Evolutionary conservation across 2,113 vertebrate genomes (phyloP).

Genomic region (Pelobates fuscus): DNA sequence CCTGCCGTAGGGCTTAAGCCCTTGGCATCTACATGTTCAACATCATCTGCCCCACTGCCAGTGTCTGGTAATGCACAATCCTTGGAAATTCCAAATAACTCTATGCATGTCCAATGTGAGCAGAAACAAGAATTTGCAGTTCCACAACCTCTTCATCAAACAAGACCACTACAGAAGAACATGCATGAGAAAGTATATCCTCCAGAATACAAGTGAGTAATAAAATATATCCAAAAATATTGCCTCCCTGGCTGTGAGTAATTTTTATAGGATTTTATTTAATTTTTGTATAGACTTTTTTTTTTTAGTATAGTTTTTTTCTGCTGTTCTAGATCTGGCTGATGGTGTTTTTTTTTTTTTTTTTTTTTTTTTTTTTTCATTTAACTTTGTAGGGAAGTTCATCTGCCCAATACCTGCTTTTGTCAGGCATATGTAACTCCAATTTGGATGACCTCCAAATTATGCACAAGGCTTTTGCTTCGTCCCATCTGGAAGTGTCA

Average conservation of each 20-base stretch:
- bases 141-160: slow-evolving; percentile 76
- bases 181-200: slow-evolving; percentile 81
- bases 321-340: no score
- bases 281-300: background rate
- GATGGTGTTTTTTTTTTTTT: no score
- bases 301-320: no score
- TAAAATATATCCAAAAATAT: no score
- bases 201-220: slow-evolving; percentile 85
- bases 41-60: slow-evolving; percentile 70
- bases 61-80: background rate
- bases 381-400: background rate
- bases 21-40: slow-evolving; percentile 87
- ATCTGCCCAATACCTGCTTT: background rate
- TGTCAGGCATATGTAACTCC: background rate
- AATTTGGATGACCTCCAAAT: background rate
- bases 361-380: background rate
- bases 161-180: slow-evolving; percentile 77
- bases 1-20: slow-evolving; percentile 88
- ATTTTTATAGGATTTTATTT: no score
- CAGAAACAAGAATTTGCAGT: slow-evolving; percentile 80
- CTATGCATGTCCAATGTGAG: slow-evolving; percentile 59
- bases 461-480: slow-evolving; percentile 40
- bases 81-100: slow-evolving; percentile 41
- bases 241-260: no score
- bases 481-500: slow-evolving; percentile 49